A percentile compares a stretch with the other conserved stretches of the same genome.
Conservation (phyloP, 2,888 invertebrate species). For the Mechanitis messenoides region DNA sequence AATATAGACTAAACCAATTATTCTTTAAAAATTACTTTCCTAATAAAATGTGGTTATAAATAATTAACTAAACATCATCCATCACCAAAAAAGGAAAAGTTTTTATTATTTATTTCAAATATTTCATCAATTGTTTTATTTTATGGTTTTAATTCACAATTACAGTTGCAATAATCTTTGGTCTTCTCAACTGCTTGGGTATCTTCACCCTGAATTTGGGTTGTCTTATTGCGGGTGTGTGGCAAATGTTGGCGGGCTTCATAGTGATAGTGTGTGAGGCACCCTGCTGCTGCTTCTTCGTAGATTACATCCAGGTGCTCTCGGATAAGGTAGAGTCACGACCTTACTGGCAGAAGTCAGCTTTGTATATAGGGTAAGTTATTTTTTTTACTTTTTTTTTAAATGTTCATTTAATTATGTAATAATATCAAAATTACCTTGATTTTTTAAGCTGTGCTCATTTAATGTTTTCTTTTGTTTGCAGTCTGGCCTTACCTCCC, state of each 20-base stretch:
- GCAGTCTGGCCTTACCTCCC: slow-evolving; percentile 87
- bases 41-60: too few species aligned
- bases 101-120: too few species aligned
- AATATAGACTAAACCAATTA: too few species aligned
- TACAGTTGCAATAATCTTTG: slow-evolving; percentile 90
- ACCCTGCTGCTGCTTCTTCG: slow-evolving; percentile 97
- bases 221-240: slow-evolving; percentile 86
- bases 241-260: slow-evolving; percentile 94
- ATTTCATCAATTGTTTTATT: too few species aligned
- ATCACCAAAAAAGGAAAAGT: too few species aligned
- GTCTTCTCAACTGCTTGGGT: slow-evolving; percentile 83
- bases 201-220: slow-evolving; percentile 78
- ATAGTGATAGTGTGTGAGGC: slow-evolving; percentile 93
- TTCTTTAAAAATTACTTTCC: too few species aligned
- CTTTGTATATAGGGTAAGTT: slow-evolving; percentile 89
- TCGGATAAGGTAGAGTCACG: slow-evolving; percentile 88
- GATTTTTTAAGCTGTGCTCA: too few species aligned
- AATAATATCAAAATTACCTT: too few species aligned
- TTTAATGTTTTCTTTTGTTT: slow-evolving; percentile 24
- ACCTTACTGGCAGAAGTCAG: slow-evolving; percentile 94
- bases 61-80: too few species aligned
- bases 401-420: too few species aligned
- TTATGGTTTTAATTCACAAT: background rate
- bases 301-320: slow-evolving; percentile 93
- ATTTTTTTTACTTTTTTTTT: background rate